Base-by-base conservation (phyloP, 1,140 invertebrate genomes). In the Sinonovacula constricta region DNA sequence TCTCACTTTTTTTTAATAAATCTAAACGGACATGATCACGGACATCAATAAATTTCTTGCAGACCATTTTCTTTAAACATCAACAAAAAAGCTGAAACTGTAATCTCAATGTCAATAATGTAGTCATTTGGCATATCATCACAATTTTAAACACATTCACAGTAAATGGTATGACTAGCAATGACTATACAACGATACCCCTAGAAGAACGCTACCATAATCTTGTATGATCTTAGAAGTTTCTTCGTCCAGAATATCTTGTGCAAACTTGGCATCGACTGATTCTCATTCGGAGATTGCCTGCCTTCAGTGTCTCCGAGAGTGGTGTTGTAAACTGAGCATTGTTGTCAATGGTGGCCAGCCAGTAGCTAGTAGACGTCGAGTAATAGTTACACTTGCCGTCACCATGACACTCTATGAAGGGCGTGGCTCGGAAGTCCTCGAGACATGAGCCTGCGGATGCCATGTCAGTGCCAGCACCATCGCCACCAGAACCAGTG, bases 201-300 rank as follows among this genome's bases (percentile, higher is more conserved):
- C n/a, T n/a, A n/a, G n/a, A n/a, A n/a, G n/a, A n/a, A n/a, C n/a
- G n/a, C n/a, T n/a, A n/a, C n/a, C n/a, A n/a, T n/a, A n/a, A n/a
- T n/a, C n/a, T n/a, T n/a, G n/a, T n/a, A n/a, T n/a, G n/a, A n/a
- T n/a, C n/a, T n/a, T 45, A 45, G 39, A 45, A 45, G 39, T 45
- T 45, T 18, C 36, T 77, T 39, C 33, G 62, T 30, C 71, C 49
- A 34, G 30, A 59, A n/a, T 39, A 68, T 83, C 85, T 84, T 80
- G 98, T 95, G 92, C 98, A 99, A 83, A 99, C 98, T 93, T 96
- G 94, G 92, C 98, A 99, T 83, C 98, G 94, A 87, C 97, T 97
- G 60, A 99, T 95, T 89, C 95, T 92, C 39, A 94, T 93, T 59
- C 95, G 92, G 60, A 97, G 92, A 87, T 94, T 94, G 66, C 96